Percentiles rank a stretch among this genome's conserved stretches.
phyloP scores from a whole-genome alignment of 2,797 vertebrate genomes.

The Allobates femoralis region DNA sequence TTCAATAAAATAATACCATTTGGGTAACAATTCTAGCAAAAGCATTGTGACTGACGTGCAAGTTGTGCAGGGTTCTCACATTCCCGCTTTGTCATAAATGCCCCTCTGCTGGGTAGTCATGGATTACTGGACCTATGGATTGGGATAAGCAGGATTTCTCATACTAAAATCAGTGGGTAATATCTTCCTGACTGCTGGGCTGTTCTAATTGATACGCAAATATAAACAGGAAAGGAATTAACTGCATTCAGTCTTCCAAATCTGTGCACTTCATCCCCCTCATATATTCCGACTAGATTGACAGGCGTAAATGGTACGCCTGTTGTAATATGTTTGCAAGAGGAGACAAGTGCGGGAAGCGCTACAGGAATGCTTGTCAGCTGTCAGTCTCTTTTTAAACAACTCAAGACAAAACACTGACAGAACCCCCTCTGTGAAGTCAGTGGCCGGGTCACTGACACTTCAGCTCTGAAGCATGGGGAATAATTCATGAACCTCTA shows the following conservation, averaged over 20 bases:
- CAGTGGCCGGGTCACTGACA: constrained; percentile 60
- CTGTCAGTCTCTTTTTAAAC: constrained; percentile 64
- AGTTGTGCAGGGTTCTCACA: not conserved
- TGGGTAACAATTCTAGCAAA: not conserved
- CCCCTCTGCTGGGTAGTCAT: constrained; percentile 6
- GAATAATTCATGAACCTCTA: constrained; percentile 61
- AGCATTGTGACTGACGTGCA: not conserved
- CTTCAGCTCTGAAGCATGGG: constrained; percentile 42
- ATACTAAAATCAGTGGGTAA: constrained; percentile 28
- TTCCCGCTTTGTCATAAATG: not conserved
- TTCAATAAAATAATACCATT: not conserved
- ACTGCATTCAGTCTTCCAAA: constrained; percentile 55
- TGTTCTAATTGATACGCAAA: constrained; percentile 61
- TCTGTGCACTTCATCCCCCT: constrained; percentile 44
- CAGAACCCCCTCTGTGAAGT: constrained; percentile 60
- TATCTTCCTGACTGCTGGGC: constrained; percentile 38
- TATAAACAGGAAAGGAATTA: constrained; percentile 29
- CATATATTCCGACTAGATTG: constrained; percentile 56
- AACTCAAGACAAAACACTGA: constrained; percentile 58
- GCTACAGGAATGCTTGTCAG: constrained; percentile 62
- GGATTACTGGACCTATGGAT: constrained; percentile 21
- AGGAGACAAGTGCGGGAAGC: constrained; percentile 27
- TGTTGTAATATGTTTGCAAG: constrained; percentile 64
- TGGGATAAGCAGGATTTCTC: constrained; percentile 17
- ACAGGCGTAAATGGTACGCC: constrained; percentile 59